Percentiles rank a stretch among this genome's conserved stretches.
phyloP scores from a whole-genome alignment of 2,797 vertebrate species.

The Poeciliopsis paucimaculata region DNA sequence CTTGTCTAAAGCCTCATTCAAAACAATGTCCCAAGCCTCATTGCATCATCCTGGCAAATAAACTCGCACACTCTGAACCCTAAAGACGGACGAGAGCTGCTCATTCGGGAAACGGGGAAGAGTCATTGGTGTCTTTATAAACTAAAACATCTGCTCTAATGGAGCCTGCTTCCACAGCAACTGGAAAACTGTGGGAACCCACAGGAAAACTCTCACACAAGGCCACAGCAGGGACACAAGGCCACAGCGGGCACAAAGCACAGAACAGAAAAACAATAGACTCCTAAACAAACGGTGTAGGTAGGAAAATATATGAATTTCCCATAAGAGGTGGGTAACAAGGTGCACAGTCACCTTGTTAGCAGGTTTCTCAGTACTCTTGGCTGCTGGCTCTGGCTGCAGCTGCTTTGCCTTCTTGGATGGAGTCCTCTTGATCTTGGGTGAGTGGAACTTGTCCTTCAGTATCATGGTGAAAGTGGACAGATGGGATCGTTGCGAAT shows the following conservation, averaged over 20 bases:
- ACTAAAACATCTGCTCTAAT: constrained; percentile 63
- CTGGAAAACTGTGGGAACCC: constrained; percentile 66
- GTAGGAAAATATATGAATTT: constrained; percentile 53
- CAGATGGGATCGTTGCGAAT: constrained; percentile 96
- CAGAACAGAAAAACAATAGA: constrained; percentile 52
- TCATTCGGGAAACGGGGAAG: constrained; percentile 57
- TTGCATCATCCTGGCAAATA: constrained; percentile 34
- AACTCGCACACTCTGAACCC: constrained; percentile 54
- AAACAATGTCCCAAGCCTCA: not conserved
- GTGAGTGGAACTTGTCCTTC: constrained; percentile 98
- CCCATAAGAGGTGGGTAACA: constrained; percentile 32
- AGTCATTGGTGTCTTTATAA: constrained; percentile 56
- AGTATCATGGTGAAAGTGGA: constrained; percentile 99
- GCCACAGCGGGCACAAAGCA: constrained; percentile 18
- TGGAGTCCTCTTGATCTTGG: constrained; percentile 96
- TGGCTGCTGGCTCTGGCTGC: constrained; percentile 88
- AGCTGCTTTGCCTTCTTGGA: constrained; percentile 97
- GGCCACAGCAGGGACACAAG: not conserved
- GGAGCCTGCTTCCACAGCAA: constrained; percentile 35
- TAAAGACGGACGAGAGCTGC: constrained; percentile 46
- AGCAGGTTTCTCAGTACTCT: constrained; percentile 88
- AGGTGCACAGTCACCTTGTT: constrained; percentile 86
- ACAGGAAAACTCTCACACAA: constrained; percentile 31
- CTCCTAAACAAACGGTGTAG: constrained; percentile 44
- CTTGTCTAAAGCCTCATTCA: not conserved